phyloP scores from a whole-genome alignment of 2,797 vertebrate species.

The Orientallactaga sibirica region DNA sequence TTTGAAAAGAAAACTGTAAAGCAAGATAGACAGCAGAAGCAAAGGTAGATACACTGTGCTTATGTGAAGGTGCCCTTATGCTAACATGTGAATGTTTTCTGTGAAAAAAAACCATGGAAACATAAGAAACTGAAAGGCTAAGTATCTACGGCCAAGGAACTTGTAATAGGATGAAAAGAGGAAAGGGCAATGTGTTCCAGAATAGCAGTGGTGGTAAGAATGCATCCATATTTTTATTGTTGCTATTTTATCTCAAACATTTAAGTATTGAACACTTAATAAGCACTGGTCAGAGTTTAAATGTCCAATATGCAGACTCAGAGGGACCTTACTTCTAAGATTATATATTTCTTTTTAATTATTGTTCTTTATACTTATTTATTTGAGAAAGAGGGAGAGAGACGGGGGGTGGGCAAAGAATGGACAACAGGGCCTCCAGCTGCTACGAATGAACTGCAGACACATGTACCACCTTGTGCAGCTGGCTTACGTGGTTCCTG shows the following conservation, averaged over 20 bases:
- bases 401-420: too few relatives aligned
- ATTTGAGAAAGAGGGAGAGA: too few relatives aligned
- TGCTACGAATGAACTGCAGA: too few relatives aligned
- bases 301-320: neutral
- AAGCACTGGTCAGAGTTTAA: neutral
- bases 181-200: accelerated
- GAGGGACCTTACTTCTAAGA: neutral
- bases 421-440: too few relatives aligned
- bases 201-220: too few relatives aligned
- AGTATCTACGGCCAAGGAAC: neutral
- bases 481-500: too few relatives aligned
- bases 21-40: neutral
- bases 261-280: neutral
- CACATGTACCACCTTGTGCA: too few relatives aligned
- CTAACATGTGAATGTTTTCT: neutral
- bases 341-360: neutral
- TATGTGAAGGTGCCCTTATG: neutral
- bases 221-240: too few relatives aligned
- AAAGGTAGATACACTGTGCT: neutral
- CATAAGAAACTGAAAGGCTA: neutral
- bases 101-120: neutral
- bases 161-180: neutral
- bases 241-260: too few relatives aligned
- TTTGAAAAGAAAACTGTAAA: neutral
- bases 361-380: too few relatives aligned